Evolutionary conservation across 2,888 invertebrate species (phyloP).

Genomic region (Pachliopta kotzebuea): DNA sequence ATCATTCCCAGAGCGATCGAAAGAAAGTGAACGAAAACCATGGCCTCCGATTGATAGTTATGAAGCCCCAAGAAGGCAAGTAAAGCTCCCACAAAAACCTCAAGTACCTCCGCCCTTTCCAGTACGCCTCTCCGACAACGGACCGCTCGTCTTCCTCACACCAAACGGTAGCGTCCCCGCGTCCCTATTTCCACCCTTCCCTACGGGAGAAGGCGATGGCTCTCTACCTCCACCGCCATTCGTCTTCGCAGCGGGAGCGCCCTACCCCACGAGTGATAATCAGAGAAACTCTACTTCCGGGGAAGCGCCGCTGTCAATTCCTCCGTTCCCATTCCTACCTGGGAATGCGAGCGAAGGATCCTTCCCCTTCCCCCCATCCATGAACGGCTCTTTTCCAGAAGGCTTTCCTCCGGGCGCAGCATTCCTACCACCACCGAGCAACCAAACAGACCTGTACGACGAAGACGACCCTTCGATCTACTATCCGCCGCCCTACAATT

Average conservation of each 20-base stretch:
- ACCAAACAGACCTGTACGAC: slow-evolving; percentile 88
- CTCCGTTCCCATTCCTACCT: slow-evolving; percentile 83
- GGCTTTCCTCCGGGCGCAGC: slow-evolving; percentile 79
- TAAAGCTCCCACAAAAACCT: slow-evolving; percentile 90
- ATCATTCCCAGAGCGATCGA: slow-evolving; percentile 80
- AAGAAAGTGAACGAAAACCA: slow-evolving; percentile 66
- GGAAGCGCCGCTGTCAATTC: slow-evolving; percentile 82
- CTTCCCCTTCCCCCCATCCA: slow-evolving; percentile 78
- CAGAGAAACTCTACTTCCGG: slow-evolving; percentile 84
- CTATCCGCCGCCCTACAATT: slow-evolving; percentile 95
- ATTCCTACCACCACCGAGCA: slow-evolving; percentile 85
- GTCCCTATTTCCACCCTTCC: slow-evolving; percentile 84
- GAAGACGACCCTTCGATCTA: slow-evolving; percentile 95
- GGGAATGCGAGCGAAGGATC: slow-evolving; percentile 80
- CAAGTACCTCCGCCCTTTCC: slow-evolving; percentile 96
- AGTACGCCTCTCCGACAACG: slow-evolving; percentile 91
- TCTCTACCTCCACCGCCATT: slow-evolving; percentile 77
- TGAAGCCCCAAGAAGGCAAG: slow-evolving; percentile 90
- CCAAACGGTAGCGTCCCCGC: slow-evolving; percentile 88
- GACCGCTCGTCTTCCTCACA: slow-evolving; percentile 93
- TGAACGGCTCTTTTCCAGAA: slow-evolving; percentile 81
- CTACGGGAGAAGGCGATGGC: slow-evolving; percentile 82
- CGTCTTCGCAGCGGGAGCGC: slow-evolving; percentile 81
- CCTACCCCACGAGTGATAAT: slow-evolving; percentile 80
- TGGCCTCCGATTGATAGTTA: slow-evolving; percentile 94